Base-by-base conservation (phyloP, 64 coral and sea anemone species). In the Anthopleura sola region DNA sequence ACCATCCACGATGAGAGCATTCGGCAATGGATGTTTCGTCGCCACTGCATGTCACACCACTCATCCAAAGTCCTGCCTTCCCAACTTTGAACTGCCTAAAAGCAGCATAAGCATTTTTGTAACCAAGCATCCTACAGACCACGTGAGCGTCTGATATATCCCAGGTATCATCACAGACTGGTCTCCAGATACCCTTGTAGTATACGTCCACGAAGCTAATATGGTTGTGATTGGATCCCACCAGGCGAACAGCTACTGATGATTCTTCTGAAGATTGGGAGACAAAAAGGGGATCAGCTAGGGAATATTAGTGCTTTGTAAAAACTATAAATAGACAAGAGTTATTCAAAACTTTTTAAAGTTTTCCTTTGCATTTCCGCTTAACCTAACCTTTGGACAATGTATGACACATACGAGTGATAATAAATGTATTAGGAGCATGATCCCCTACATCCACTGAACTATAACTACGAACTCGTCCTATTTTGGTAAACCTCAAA, bases 91-190 rank as follows among this genome's bases (percentile, higher is more conserved):
- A 5, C 11, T 21, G 6, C 14, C 75, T 14, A 37, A 15, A 3
- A 77, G 3, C n/a, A n/a, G n/a, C n/a, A n/a, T n/a, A n/a, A 38
- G 37, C 75, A 19, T 2, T 6, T 40, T 37, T 40, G 37, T 77
- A 77, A 19, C 75, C 75, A 38, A 77, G 75, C 75, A 77, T 77
- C 37, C 75, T 34, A 77, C 75, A 77, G 17, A 77, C 29, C 75
- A 77, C 75, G 16, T 77, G 31, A 34, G 37, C 75, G 20, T 77
- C 75, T 16, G 33, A 40, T 37, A 37, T 37, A 31, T 77, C 75
- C 37, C 31, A 40, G 31, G 32, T 40, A 17, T 77, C 75, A 40
- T 77, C 31, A 77, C 75, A 77, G 31, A 77, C 31, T 19, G 75
- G 31, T 37, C 33, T 77, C 75, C 75, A 77, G 31, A 33, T 37